Evolutionary conservation across 1,140 invertebrate genomes (phyloP), one percentile per base, ranked within the genome.

Genomic region (Scaptomyza pallida): DNA sequence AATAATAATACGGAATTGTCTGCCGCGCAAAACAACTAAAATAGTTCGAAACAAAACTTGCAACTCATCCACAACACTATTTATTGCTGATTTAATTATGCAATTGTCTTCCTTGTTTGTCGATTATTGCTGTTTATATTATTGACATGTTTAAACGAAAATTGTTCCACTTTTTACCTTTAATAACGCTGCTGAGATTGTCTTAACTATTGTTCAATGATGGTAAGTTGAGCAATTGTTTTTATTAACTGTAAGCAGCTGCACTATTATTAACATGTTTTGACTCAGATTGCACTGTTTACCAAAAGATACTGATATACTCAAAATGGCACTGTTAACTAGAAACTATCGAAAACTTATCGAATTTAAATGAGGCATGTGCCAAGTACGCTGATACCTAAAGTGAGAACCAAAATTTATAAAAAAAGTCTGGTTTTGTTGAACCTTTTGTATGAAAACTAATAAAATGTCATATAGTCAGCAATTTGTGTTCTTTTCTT

Each of bases 51-150:
- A 16, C 12, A 47, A 59, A 72, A 72, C 19, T 51, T 65, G 68
- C 68, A 72, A 72, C 21, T 72, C 68, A 72, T 72, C 43, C 40
- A 48, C 6, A 57, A 9, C 16, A 44, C 44, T 55, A 17, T 33
- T 45, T 12, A 52, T 72, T 60, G 16, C 43, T 35, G 37, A 40
- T 44, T 52, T 65, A 37, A 71, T 67, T 72, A 72, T 72, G 61
- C 68, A 72, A 72, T 67, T 72, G 15, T 0, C n/a, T 44, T 51
- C 43, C 5, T 5, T 61, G 10, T 45, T 17, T 30, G 30, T 3
- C 33, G 57, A 15, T 26, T 40, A 30, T 9, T 2, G 19, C 19
- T 21, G 4, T n/a, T 17, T 8, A 43, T 5, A 5, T n/a, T 19
- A 23, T 37, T 50, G 2, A n/a, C 50, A 65, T 37, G n/a, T 37